Evolutionary conservation across 2,113 vertebrate species (phyloP).

Genomic region (Propithecus coquereli): DNA sequence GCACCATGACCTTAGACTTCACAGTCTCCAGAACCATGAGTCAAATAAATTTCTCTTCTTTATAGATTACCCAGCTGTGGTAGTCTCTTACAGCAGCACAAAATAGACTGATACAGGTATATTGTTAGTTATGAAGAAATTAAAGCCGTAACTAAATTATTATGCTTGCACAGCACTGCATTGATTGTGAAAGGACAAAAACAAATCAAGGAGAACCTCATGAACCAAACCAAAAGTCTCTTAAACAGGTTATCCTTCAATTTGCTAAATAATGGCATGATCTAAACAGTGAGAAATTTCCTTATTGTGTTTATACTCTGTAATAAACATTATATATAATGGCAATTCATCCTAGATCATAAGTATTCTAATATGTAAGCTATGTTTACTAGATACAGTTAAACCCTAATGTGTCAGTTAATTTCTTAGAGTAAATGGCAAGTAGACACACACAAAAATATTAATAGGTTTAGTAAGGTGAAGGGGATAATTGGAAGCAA

Average conservation of each 20-base stretch:
- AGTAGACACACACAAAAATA: background rate
- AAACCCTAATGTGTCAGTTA: background rate
- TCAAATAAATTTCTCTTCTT: too few relatives aligned
- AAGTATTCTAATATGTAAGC: background rate
- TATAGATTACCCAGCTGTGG: too few relatives aligned
- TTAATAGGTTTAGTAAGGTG: background rate
- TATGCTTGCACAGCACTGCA: background rate
- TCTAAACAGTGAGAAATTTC: background rate
- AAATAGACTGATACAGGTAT: background rate
- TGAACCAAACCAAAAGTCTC: background rate
- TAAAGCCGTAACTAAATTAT: background rate
- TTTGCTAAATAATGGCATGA: background rate
- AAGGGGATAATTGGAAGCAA: background rate
- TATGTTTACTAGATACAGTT: background rate
- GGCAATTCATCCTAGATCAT: background rate
- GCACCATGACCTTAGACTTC: too few relatives aligned
- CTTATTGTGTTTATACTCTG: background rate
- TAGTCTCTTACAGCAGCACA: too few relatives aligned
- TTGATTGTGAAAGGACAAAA: background rate
- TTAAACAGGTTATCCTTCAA: background rate
- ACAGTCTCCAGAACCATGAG: too few relatives aligned
- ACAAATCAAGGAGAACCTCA: background rate
- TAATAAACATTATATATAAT: background rate
- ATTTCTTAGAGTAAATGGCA: background rate
- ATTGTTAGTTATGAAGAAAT: background rate